Evolutionary conservation across 2,888 invertebrate species (phyloP), one percentile per base, ranked within the genome.

Genomic region (Melipona bicolor): DNA sequence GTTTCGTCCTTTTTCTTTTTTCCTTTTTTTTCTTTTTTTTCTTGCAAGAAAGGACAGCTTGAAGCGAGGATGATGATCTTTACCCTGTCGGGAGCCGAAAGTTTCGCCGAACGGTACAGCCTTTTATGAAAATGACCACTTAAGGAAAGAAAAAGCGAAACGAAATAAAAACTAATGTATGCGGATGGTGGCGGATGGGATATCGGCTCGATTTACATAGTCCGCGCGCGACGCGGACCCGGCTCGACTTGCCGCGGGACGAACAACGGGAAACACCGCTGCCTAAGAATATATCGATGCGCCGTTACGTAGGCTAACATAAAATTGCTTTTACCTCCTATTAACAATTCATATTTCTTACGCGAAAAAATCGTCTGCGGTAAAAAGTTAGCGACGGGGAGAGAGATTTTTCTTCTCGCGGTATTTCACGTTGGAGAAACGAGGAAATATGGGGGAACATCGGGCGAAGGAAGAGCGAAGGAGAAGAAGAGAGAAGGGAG

Each of bases 311-410:
- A 92, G 92, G 92, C 91, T 93, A 62, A 94, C 94, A 94, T 92
- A 93, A 94, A 94, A 93, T 94, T 93, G 92, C 94, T 94, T 94
- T 94, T 94, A 94, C 92, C 94, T 91, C 92, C 92, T 93, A 94
- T 93, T 94, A 94, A 94, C 94, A 93, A 94, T 94, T 94, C 94
- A 94, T 94, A 93, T 94, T 94, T 93, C 93, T 92, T 91, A 86
- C 91, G 91, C 92, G 90, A 92, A 91, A 52, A 32, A 93, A 92
- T 93, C 91, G 86, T 59, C 88, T 74, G 77, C 91, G 89, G 92
- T 93, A 92, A 93, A 93, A 93, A 93, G 91, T 92, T 93, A 92
- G 92, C 91, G 92, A 90, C 87, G 85, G 83, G 87, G 90, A 91
- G 91, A 92, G 90, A 91, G 91, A 92, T 93, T 91, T 91, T 72